phyloP scores from a whole-genome alignment of 53 echinoderm and acorn worm genomes.

The Astropecten irregularis region DNA sequence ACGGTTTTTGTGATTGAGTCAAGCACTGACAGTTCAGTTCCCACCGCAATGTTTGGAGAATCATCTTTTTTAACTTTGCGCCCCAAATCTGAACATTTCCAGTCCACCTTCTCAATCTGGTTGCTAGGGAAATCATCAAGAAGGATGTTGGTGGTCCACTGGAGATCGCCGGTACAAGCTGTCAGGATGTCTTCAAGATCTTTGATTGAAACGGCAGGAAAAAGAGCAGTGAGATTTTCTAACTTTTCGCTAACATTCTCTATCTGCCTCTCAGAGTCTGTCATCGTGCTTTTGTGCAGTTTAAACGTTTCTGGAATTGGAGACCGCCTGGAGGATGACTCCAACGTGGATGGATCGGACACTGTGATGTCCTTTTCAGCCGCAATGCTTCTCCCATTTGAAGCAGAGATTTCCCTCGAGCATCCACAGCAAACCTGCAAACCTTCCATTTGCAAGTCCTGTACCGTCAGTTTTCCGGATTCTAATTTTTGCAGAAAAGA shows the following conservation, averaged over 20 bases:
- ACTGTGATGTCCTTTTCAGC: not conserved
- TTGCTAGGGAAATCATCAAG: conserved; percentile 21
- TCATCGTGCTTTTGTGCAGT: conserved; percentile 91
- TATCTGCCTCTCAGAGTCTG: conserved; percentile 20
- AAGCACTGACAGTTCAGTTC: too few relatives aligned
- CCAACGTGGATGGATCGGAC: not conserved
- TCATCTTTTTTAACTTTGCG: too few relatives aligned
- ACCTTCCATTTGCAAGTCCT: conserved; percentile 24
- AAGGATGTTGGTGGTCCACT: conserved; percentile 77
- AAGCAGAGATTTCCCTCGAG: not conserved
- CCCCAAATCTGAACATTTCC: too few relatives aligned
- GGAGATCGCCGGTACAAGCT: conserved; percentile 62
- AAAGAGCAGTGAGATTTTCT: not conserved
- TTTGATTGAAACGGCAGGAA: conserved; percentile 23
- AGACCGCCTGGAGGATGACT: not conserved
- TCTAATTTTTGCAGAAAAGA: conserved; percentile 29
- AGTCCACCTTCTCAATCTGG: too few relatives aligned
- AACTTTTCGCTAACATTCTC: not conserved
- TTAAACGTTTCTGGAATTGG: conserved; percentile 60
- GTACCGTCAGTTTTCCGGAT: conserved; percentile 15
- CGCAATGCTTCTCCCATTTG: not conserved
- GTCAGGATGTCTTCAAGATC: conserved; percentile 61
- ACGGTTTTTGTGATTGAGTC: too few relatives aligned
- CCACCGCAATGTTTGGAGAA: too few relatives aligned
- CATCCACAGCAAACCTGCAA: not conserved